These are phyloP conservation scores for Drosophila percnosoma DNA, from an alignment of 2,888 invertebrate species.

Conservation along the genomic window DNA sequence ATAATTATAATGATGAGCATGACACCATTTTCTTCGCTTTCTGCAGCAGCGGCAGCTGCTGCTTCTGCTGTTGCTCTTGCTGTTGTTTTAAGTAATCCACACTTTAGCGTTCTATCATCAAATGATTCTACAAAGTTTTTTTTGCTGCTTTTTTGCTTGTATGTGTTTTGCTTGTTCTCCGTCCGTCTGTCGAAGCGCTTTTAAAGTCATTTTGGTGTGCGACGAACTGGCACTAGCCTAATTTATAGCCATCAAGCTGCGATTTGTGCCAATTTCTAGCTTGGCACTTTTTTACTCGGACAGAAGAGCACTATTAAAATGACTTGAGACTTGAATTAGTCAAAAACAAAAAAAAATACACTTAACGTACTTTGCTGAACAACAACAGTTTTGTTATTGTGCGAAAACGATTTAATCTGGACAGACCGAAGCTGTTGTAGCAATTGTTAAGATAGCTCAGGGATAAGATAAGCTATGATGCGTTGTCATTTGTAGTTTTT, in stretches of 20 bases:
- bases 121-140: constrained; percentile 18
- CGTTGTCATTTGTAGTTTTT: neutral
- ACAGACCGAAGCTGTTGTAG: neutral
- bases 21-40: constrained; percentile 50
- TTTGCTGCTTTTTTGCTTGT: neutral
- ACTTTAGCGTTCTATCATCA: constrained; percentile 39
- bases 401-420: neutral
- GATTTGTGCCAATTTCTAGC: constrained; percentile 68
- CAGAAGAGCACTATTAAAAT: constrained; percentile 13
- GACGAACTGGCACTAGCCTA: constrained; percentile 42
- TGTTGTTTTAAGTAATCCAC: constrained; percentile 41
- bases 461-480: neutral
- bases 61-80: constrained; percentile 1
- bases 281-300: constrained; percentile 4
- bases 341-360: neutral
- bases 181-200: constrained; percentile 11
- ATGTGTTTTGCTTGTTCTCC: neutral
- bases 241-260: constrained; percentile 66
- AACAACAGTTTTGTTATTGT: neutral
- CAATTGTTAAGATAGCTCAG: neutral
- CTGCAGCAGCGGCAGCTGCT: neutral
- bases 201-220: constrained; percentile 31
- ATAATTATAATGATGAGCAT: constrained; percentile 48
- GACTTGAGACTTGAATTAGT: neutral
- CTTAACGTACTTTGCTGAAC: constrained; percentile 1